Conservation (phyloP, 2,888 invertebrate genomes). For the Campoplex nolae region DNA sequence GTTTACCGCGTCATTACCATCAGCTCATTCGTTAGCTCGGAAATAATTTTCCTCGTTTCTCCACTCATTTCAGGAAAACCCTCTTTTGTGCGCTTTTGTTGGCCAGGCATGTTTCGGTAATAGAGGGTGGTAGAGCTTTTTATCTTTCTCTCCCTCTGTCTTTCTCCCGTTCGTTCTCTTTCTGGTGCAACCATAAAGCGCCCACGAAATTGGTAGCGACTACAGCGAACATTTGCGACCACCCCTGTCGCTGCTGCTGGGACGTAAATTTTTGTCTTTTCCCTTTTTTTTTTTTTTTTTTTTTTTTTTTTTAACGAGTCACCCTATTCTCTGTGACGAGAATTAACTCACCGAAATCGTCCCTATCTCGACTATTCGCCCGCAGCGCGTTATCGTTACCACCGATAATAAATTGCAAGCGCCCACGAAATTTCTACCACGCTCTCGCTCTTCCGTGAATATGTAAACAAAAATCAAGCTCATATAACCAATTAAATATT, state of each 20-base stretch:
- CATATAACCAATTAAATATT: constrained; percentile 11
- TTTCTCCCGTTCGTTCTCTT: constrained; percentile 1
- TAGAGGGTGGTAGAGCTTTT: constrained; percentile 33
- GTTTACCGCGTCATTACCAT: constrained; percentile 71
- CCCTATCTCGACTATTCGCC: background rate
- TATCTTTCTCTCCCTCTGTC: constrained; percentile 27
- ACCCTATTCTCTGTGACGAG: constrained; percentile 28
- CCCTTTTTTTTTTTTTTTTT: background rate
- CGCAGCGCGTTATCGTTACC: constrained; percentile 33
- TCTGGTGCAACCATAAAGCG: constrained; percentile 45
- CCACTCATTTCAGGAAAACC: constrained; percentile 39
- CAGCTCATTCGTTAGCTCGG: constrained; percentile 69
- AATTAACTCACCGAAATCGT: constrained; percentile 61
- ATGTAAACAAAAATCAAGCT: constrained; percentile 14
- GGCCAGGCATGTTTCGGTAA: constrained; percentile 38
- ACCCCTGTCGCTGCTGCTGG: background rate
- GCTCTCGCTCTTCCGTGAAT: background rate
- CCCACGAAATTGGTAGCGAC: constrained; percentile 64
- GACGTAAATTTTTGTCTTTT: background rate
- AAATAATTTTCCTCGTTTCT: constrained; percentile 66
- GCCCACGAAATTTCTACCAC: constrained; percentile 7
- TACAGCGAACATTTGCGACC: constrained; percentile 45
- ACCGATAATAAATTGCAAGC: constrained; percentile 53
- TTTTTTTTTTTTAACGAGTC: constrained; percentile 47
- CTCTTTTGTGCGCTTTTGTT: constrained; percentile 48